Conservation (phyloP, 2,797 vertebrate species). For the Thunnus albacares region DNA sequence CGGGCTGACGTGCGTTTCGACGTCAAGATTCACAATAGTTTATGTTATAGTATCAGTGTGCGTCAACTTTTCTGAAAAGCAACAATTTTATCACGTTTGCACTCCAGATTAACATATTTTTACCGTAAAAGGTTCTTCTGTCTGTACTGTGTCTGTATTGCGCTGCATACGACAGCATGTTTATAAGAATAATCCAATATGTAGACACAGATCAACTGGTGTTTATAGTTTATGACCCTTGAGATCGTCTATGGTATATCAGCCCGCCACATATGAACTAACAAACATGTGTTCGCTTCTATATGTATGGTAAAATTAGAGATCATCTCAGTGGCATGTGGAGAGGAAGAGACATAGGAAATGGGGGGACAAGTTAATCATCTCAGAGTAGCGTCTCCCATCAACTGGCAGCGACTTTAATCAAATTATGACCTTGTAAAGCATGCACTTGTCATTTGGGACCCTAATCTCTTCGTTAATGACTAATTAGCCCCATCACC, state of each 20-base stretch:
- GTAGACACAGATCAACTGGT: constrained; percentile 24
- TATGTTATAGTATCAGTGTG: too few relatives aligned
- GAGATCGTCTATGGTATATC: constrained; percentile 1
- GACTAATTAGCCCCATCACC: constrained; percentile 90
- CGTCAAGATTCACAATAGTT: too few relatives aligned
- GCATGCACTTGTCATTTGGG: constrained; percentile 88
- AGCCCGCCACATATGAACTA: constrained; percentile 52
- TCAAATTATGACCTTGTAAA: constrained; percentile 91
- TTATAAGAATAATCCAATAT: constrained; percentile 4
- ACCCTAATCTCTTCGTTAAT: constrained; percentile 86
- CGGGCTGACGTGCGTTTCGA: too few relatives aligned
- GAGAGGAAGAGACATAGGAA: constrained; percentile 58
- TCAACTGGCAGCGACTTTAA: constrained; percentile 87
- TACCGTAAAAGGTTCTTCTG: background rate
- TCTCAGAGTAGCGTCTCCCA: constrained; percentile 83
- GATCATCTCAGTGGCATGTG: constrained; percentile 65
- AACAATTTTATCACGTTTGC: background rate
- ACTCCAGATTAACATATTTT: background rate
- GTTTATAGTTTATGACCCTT: constrained; percentile 18
- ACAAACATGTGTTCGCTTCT: constrained; percentile 59
- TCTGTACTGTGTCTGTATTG: background rate
- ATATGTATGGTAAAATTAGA: constrained; percentile 75
- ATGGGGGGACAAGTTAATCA: constrained; percentile 83
- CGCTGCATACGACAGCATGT: background rate
- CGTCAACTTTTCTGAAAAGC: background rate